Conservation (phyloP, 2,797 vertebrate genomes). For the Psittacula echo region DNA sequence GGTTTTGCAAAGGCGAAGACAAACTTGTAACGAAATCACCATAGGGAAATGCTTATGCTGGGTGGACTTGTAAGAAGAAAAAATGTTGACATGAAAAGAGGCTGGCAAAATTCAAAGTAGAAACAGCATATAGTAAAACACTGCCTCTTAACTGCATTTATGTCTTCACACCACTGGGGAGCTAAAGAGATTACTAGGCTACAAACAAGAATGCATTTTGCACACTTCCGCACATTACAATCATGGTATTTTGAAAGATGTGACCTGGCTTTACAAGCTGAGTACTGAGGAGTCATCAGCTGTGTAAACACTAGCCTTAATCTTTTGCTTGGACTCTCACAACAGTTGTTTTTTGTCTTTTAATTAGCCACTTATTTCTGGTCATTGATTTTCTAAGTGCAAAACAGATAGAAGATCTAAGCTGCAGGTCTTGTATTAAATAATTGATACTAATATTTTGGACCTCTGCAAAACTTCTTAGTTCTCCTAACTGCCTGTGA, state of each 20-base stretch:
- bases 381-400: neutral
- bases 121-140: neutral
- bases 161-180: neutral
- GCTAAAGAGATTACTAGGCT: neutral
- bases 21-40: neutral
- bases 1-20: neutral
- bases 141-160: neutral
- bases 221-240: neutral
- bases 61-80: neutral
- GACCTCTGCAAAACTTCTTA: neutral
- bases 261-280: neutral
- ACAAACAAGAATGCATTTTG: neutral
- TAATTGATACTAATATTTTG: neutral
- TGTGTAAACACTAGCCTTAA: neutral
- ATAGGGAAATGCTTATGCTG: neutral
- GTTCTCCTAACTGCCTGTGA: slow-evolving; percentile 20
- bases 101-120: neutral
- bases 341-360: neutral
- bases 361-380: neutral
- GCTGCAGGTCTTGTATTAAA: neutral
- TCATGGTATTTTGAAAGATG: slow-evolving; percentile 7
- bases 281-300: neutral
- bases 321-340: neutral
- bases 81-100: neutral
- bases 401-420: neutral